phyloP scores from a whole-genome alignment of 2,888 invertebrate species.

The Carpatolechia fugitivella region DNA sequence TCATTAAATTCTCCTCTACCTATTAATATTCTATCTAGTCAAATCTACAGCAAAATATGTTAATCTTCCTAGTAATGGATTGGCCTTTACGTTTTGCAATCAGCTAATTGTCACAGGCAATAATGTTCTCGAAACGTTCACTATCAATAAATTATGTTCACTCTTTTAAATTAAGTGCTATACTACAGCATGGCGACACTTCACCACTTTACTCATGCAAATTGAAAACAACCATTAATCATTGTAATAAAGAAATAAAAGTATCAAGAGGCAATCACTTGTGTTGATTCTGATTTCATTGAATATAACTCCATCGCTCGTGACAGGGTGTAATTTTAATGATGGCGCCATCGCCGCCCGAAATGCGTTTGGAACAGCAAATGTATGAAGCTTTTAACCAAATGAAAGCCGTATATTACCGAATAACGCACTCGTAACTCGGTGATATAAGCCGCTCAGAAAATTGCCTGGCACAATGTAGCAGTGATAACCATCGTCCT shows the following conservation, averaged over 20 bases:
- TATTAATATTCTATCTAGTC: no score
- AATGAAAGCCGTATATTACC: constrained; percentile 72
- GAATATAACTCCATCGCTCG: constrained; percentile 49
- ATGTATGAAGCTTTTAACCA: constrained; percentile 74
- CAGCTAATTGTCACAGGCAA: not conserved
- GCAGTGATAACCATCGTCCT: constrained; percentile 48
- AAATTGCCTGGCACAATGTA: constrained; percentile 64
- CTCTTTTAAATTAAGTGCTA: not conserved
- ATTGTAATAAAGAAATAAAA: constrained; percentile 2
- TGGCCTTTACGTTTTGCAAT: not conserved
- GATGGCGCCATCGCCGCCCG: constrained; percentile 52
- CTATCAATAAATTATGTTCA: not conserved
- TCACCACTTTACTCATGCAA: no score
- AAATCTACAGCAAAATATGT: no score
- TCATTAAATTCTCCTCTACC: no score
- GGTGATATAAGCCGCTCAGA: constrained; percentile 64
- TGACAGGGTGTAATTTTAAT: constrained; percentile 63
- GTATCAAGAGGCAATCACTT: constrained; percentile 37
- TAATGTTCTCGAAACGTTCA: not conserved
- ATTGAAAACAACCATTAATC: not conserved
- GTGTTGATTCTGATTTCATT: constrained; percentile 45
- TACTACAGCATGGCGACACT: not conserved
- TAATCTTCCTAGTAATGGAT: no score
- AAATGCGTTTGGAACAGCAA: constrained; percentile 60
- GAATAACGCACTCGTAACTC: constrained; percentile 68